Evolutionary conservation across 1,140 invertebrate genomes (phyloP).

Genomic region (Drosophila oshimai): DNA sequence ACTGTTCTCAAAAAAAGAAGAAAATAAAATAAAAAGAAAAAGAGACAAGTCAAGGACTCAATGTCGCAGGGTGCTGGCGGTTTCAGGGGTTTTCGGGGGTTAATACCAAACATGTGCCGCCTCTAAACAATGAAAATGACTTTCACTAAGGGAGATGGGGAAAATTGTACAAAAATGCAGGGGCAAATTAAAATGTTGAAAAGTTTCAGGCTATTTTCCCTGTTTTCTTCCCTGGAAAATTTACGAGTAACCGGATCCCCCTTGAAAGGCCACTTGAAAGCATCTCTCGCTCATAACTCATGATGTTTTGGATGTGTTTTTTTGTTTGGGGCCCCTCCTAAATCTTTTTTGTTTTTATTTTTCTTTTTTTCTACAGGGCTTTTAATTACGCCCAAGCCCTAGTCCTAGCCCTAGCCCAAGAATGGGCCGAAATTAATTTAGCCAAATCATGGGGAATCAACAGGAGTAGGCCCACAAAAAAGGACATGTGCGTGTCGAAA

Average conservation of each 20-base stretch:
- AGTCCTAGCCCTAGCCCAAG: not conserved
- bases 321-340: conserved; percentile 4
- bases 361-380: conserved; percentile 33
- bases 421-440: conserved; percentile 34
- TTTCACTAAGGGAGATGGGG: conserved; percentile 40
- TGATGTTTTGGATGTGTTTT: conserved; percentile 34
- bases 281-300: conserved; percentile 22
- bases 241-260: not conserved
- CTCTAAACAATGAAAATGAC: conserved; percentile 63
- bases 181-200: conserved; percentile 41
- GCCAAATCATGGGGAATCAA: conserved; percentile 43
- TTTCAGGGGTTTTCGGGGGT: conserved; percentile 3
- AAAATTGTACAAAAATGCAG: not conserved
- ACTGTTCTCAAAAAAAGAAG: not conserved
- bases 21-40: not conserved
- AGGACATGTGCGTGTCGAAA: conserved; percentile 46
- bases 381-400: conserved; percentile 41
- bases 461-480: conserved; percentile 1
- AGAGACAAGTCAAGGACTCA: conserved; percentile 10
- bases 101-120: conserved; percentile 57
- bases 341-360: not conserved
- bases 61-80: conserved; percentile 31
- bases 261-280: conserved; percentile 3
- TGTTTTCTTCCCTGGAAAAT: conserved; percentile 3
- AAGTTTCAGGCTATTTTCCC: conserved; percentile 20